These are phyloP conservation scores for Eumaeus atala DNA, from an alignment of 1,140 invertebrate species.

Conservation along the genomic window DNA sequence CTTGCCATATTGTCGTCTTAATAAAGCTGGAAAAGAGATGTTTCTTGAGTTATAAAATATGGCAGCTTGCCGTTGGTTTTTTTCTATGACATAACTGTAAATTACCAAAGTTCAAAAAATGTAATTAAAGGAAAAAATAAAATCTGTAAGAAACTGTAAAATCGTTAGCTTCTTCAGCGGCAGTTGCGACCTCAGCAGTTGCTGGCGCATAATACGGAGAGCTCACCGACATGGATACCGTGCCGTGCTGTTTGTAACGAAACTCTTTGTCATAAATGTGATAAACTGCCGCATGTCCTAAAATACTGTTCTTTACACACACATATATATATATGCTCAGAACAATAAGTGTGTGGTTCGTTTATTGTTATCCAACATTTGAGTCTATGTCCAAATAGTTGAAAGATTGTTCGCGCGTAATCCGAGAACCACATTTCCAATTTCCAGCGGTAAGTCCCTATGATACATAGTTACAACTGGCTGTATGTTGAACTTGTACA, in stretches of 20 bases:
- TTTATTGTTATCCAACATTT: constrained; percentile 82
- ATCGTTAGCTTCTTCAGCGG: constrained; percentile 62
- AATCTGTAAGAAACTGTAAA: constrained; percentile 39
- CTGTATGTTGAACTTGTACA: constrained; percentile 68
- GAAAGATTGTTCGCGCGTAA: constrained; percentile 75
- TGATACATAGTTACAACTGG: constrained; percentile 79
- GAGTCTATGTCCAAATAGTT: constrained; percentile 77
- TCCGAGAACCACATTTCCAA: constrained; percentile 77
- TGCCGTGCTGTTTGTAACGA: constrained; percentile 41
- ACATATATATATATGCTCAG: constrained; percentile 64
- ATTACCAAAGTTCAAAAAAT: too few relatives aligned
- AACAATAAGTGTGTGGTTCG: constrained; percentile 77
- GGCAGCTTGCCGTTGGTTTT: too few relatives aligned
- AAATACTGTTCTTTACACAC: constrained; percentile 40
- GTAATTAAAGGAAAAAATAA: neutral
- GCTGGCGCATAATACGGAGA: constrained; percentile 64
- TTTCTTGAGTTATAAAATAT: too few relatives aligned
- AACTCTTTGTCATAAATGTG: constrained; percentile 74
- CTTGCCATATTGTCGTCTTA: too few relatives aligned
- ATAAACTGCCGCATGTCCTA: constrained; percentile 62
- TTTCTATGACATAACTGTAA: too few relatives aligned
- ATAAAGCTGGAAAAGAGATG: too few relatives aligned
- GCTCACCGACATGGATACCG: constrained; percentile 71
- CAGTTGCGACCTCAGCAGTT: constrained; percentile 49
- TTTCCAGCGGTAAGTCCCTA: constrained; percentile 78